phyloP scores from a whole-genome alignment of 2,797 vertebrate species.

The Lepus oiostolus region DNA sequence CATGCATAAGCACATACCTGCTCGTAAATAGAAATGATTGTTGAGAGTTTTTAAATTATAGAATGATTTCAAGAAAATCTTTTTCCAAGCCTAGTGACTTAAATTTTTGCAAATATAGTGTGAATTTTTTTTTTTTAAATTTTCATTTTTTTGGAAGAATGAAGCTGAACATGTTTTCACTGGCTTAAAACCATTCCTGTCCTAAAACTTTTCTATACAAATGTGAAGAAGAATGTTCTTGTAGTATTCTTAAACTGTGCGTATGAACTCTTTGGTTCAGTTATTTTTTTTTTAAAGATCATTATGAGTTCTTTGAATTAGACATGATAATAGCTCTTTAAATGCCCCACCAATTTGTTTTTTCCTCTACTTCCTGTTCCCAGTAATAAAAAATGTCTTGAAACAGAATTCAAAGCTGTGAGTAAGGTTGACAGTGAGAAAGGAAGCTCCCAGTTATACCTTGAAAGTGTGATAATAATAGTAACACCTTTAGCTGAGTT shows the following conservation, averaged over 20 bases:
- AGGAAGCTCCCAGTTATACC: constrained; percentile 59
- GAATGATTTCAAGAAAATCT: constrained; percentile 36
- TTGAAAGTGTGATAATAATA: constrained; percentile 72
- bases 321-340: constrained; percentile 9
- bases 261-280: constrained; percentile 32
- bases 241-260: constrained; percentile 8
- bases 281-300: neutral
- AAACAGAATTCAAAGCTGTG: constrained; percentile 63
- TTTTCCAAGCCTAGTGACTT: neutral
- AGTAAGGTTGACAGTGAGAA: constrained; percentile 58
- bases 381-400: constrained; percentile 32
- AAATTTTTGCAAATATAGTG: constrained; percentile 49
- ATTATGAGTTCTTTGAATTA: constrained; percentile 50
- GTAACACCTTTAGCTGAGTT: constrained; percentile 75
- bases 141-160: constrained; percentile 59
- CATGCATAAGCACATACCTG: neutral
- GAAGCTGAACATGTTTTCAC: constrained; percentile 46
- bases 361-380: neutral
- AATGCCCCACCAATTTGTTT: constrained; percentile 6
- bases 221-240: constrained; percentile 44
- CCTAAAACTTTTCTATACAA: constrained; percentile 46
- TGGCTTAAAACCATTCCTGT: constrained; percentile 48
- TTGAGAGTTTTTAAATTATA: neutral
- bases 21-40: constrained; percentile 49
- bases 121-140: constrained; percentile 64